Base-by-base conservation (phyloP, 1,140 invertebrate genomes). In the Euura saliciscinereae region DNA sequence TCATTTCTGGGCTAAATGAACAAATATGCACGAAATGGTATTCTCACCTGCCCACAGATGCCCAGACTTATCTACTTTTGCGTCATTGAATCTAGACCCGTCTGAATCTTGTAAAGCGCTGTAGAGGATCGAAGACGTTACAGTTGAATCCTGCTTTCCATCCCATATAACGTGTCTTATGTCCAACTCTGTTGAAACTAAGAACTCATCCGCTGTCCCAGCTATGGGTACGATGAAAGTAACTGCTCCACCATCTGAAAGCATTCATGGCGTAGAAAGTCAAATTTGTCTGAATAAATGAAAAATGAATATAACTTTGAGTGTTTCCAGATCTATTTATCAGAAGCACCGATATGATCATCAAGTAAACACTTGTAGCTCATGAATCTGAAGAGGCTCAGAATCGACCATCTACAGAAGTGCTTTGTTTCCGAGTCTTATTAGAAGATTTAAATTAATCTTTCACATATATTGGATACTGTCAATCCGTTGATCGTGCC, bases 111-210 rank as follows among this genome's bases (percentile, higher is more conserved):
- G 65, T 43, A 59, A 1, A 4, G 66, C 67, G 67, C 66, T 67
- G 64, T 10, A 77, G 71, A 67, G 59, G 46, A 68, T 59, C 13
- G 70, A 13, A 64, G 70, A 46, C 71, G 72, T 44, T 76, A 66
- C 2, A 7, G 11, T 28, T 71, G 13, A 44, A 64, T 45, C 13
- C 69, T 73, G 6, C 73, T 71, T 8, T 51, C 45, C 69, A 70
- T 71, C 64, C 70, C 70, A 71, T 71, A 66, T 45, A 71, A 71
- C 44, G 44, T 71, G 70, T 66, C 70, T 71, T 6, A 71, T 66
- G 45, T 71, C 70, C 43, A 71, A 71, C 2, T 64, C 70, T 59
- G 70, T 71, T 11, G 70, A 71, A 43, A 71, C 59, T 66, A 71
- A 44, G 45, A 71, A 71, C 66, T 71, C 70, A 45, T 71, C 43